Evolutionary conservation across 2,888 invertebrate genomes (phyloP), one percentile per base, ranked within the genome.

Genomic region (Antitype chi): DNA sequence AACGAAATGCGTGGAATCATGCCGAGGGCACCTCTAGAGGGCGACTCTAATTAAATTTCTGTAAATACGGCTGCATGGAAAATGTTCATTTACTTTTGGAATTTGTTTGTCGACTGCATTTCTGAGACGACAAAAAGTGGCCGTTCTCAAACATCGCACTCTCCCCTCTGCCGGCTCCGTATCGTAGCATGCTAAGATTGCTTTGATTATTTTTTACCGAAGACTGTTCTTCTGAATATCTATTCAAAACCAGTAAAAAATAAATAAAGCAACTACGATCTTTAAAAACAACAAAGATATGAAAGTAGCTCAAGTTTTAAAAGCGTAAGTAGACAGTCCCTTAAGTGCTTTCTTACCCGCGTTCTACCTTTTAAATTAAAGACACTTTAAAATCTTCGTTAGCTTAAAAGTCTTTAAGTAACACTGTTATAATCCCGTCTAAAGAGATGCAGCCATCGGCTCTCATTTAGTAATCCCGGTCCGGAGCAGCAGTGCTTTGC

Each of bases 21-120:
- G 70, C 85, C 86, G 86, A 86, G 88, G 86, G 85, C 78, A 85
- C 87, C 84, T 79, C 81, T 76, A 86, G 85, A 89, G 87, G 90
- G 87, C 81, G 89, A 86, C 84, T 90, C 91, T 93, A 94, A 94
- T 94, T 93, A 93, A 92, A 93, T 93, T 92, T 92, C 88, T 88
- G 91, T 90, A 90, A 92, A 93, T 91, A 92, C 87, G 86, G 82
- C 85, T 89, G 91, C 90, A 91, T 89, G 86, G 84, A 85, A 90
- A 90, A 89, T 89, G 89, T 88, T 88, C 85, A 89, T 92, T 92
- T 91, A 87, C 89, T 90, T 91, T 90, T 70, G 85, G 87, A 85
- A 88, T 88, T 89, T 89, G 85, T 92, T 91, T 91, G 88, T 87
- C 84, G 86, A 88, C 86, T 90, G 88, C 88, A 86, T 88, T 89